Evolutionary conservation across 2,113 vertebrate genomes (phyloP).

Genomic region (Pteropus alecto): DNA sequence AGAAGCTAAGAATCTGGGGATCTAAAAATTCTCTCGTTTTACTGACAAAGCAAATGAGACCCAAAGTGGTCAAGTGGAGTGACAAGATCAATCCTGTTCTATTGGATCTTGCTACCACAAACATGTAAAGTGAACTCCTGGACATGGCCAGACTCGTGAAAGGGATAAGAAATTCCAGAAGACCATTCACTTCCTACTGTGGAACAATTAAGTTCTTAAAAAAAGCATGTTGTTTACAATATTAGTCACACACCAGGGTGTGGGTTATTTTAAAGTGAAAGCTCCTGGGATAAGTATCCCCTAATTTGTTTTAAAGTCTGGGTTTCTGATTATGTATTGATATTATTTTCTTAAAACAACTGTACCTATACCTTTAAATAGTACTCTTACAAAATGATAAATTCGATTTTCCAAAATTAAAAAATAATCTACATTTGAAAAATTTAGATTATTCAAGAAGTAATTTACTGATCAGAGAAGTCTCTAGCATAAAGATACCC

Average conservation of each 20-base stretch:
- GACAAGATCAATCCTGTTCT: background rate
- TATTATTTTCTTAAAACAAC: slow-evolving; percentile 13
- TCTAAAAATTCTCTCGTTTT: background rate
- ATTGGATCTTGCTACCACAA: background rate
- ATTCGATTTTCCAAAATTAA: background rate
- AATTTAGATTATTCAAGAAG: slow-evolving; percentile 2
- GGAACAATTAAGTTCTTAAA: background rate
- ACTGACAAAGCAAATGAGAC: background rate
- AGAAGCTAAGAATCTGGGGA: background rate
- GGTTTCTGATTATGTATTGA: background rate
- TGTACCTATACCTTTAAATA: background rate
- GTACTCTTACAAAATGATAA: background rate
- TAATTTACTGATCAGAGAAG: background rate
- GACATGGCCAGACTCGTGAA: background rate
- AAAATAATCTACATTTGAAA: slow-evolving; percentile 12
- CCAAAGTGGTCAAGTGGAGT: background rate
- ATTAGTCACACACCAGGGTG: background rate
- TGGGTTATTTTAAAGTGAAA: slow-evolving; percentile 21
- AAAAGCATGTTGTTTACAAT: background rate
- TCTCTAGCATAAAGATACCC: background rate
- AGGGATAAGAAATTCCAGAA: background rate
- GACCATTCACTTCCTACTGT: background rate
- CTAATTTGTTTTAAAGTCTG: background rate
- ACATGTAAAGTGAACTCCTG: background rate
- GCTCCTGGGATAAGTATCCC: background rate